A percentile compares a stretch with the other conserved stretches of the same genome.
phyloP scores from a whole-genome alignment of 2,888 invertebrate species.

The Subacronicta megacephala region DNA sequence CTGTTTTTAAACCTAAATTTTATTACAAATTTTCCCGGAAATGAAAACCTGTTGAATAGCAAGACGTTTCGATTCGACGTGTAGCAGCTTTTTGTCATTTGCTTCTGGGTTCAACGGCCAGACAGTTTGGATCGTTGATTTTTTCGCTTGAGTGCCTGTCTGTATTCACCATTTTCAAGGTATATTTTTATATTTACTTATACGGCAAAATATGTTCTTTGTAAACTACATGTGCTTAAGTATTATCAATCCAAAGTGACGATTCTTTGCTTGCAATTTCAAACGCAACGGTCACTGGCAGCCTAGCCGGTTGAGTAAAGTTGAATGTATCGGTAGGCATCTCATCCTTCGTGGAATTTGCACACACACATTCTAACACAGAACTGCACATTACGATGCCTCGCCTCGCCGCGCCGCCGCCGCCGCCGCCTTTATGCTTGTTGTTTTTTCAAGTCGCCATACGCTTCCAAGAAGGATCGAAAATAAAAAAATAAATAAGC shows the following conservation, averaged over 20 bases:
- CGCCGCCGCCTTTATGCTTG: constrained; percentile 59
- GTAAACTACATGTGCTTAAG: constrained; percentile 11
- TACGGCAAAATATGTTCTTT: constrained; percentile 15
- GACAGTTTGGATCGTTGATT: constrained; percentile 74
- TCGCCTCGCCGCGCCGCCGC: constrained; percentile 54
- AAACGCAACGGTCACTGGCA: constrained; percentile 71
- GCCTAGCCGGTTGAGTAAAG: constrained; percentile 70
- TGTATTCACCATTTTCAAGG: constrained; percentile 55
- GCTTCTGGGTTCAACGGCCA: constrained; percentile 77
- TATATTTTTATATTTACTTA: constrained; percentile 33
- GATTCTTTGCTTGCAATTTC: constrained; percentile 58
- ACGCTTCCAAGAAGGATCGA: constrained; percentile 64
- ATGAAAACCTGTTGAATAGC: constrained; percentile 24
- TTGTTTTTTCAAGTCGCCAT: constrained; percentile 62
- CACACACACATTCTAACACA: constrained; percentile 77
- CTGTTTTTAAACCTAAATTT: too few species aligned
- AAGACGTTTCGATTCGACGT: constrained; percentile 42
- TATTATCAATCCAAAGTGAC: constrained; percentile 10
- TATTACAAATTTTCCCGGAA: constrained; percentile 19
- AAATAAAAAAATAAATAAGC: constrained; percentile 11
- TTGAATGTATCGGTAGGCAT: constrained; percentile 79
- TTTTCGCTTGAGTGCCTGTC: constrained; percentile 68
- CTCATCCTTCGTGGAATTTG: constrained; percentile 85
- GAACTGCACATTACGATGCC: constrained; percentile 65
- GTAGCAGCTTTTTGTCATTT: constrained; percentile 52